These are phyloP conservation scores for Hozukius guyotensis DNA, from an alignment of 2,797 vertebrate species.

Conservation along the genomic window DNA sequence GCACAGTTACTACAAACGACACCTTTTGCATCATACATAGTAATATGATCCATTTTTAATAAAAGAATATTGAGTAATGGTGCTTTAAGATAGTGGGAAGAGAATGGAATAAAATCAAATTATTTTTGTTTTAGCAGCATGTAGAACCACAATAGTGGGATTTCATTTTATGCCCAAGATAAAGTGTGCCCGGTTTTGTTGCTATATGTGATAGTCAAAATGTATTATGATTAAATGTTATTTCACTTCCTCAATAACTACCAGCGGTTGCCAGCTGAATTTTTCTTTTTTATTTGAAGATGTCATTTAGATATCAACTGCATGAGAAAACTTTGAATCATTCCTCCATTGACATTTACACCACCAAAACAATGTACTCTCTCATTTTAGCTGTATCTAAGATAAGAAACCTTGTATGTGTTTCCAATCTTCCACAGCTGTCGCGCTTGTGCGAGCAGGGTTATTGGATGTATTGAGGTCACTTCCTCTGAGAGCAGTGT, in stretches of 20 bases:
- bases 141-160: background rate
- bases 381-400: slow-evolving; percentile 37
- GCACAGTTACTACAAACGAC: background rate
- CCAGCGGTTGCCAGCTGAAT: background rate
- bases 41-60: background rate
- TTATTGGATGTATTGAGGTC: slow-evolving; percentile 81
- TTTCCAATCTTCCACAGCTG: slow-evolving; percentile 67
- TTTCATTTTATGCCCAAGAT: background rate
- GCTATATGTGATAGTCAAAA: background rate
- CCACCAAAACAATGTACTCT: slow-evolving; percentile 45
- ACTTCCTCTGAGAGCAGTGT: slow-evolving; percentile 75
- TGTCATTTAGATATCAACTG: slow-evolving; percentile 19
- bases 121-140: background rate
- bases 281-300: background rate
- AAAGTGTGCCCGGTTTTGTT: background rate
- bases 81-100: background rate
- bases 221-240: background rate
- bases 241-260: background rate
- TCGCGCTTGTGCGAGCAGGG: slow-evolving; percentile 66
- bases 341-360: slow-evolving; percentile 41
- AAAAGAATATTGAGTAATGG: background rate
- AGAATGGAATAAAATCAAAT: background rate
- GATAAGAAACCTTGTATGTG: slow-evolving; percentile 55
- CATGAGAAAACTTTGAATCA: slow-evolving; percentile 30
- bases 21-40: background rate